Evolutionary conservation across 2,113 vertebrate species (phyloP), one percentile per base, ranked within the genome.

Genomic region (Ictalurus punctatus): DNA sequence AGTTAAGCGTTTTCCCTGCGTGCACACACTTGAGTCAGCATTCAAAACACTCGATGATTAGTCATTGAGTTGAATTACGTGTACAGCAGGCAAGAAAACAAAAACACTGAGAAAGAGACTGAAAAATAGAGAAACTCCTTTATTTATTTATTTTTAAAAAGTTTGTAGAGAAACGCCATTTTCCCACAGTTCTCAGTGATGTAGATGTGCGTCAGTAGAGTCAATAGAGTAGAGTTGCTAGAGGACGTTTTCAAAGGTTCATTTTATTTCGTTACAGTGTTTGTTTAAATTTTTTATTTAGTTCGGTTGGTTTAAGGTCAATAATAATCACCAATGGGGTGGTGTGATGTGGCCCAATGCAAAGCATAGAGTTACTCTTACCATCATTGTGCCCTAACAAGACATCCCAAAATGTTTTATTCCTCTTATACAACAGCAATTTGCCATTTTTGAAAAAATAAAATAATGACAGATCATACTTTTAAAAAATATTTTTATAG

Each of bases 221-320:
- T n/a, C n/a, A n/a, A n/a, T n/a, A n/a, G 61, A 61, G 25, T 1
- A 48, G 61, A 34, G 21, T 25, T n/a, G 40, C 54, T 54, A 59
- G 58, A 19, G 90, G 88, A 88, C 52, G 30, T 86, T 92, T 93
- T 92, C 89, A 91, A 56, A 21, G 69, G 63, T 54, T 80, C 6
- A 2, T 7, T 27, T 16, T 79, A 16, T 16, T 79, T 52, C 52
- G 2, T 52, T 44, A 76, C 0, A 76, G 16, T 71, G n/a, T 71
- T 52, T 6, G 44, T 48, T 48, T 48, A 48, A 7, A 69, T 19
- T 10, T 74, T 71, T 30, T n/a, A 27, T 74, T 44, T 44, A 40
- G 0, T 8, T 40, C 5, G 17, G 1, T 74, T 34, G 30, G 30
- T 30, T 71, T 6, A 19, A 10, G 65, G 65, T 67, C 54, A 56